Evolutionary conservation across 2,888 invertebrate species (phyloP).

Genomic region (Rhagonycha fulva): DNA sequence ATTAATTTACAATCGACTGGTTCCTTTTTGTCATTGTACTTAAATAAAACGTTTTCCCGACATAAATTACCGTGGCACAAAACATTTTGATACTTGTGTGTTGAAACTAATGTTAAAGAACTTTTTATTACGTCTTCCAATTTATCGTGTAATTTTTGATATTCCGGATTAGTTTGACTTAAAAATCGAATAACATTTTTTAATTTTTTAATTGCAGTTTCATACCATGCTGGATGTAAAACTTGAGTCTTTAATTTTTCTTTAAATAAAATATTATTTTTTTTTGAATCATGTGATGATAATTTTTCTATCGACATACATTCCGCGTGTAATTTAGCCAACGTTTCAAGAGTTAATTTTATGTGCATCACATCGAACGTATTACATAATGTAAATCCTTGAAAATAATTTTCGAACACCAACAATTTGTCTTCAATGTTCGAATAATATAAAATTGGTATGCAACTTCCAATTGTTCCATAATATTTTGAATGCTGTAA

Average conservation of each 20-base stretch:
- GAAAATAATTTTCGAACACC: conserved; percentile 52
- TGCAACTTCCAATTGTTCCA: conserved; percentile 1
- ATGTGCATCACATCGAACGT: conserved; percentile 20
- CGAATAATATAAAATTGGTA: conserved; percentile 32
- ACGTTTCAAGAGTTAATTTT: conserved; percentile 31
- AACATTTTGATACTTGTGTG: conserved; percentile 47
- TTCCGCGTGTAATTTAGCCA: conserved; percentile 45
- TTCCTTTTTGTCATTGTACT: conserved; percentile 33
- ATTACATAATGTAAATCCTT: conserved; percentile 36
- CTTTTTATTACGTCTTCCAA: conserved; percentile 41
- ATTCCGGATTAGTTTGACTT: conserved; percentile 15
- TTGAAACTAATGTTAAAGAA: conserved; percentile 33
- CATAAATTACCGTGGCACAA: conserved; percentile 49
- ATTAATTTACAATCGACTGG: conserved; percentile 42
- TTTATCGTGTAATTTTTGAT: conserved; percentile 12
- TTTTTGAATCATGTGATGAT: conserved; percentile 30
- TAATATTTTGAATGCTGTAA: background rate
- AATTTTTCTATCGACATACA: conserved; percentile 42
- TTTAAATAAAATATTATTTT: conserved; percentile 35
- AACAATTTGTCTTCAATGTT: conserved; percentile 43
- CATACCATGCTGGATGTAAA: conserved; percentile 39
- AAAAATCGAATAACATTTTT: conserved; percentile 17
- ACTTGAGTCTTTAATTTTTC: conserved; percentile 42
- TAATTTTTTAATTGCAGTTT: conserved; percentile 11
- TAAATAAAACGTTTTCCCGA: conserved; percentile 44